A percentile compares a stretch with the other conserved stretches of the same genome.
phyloP scores from a whole-genome alignment of 2,113 vertebrate genomes.

The Neogobius melanostomus region DNA sequence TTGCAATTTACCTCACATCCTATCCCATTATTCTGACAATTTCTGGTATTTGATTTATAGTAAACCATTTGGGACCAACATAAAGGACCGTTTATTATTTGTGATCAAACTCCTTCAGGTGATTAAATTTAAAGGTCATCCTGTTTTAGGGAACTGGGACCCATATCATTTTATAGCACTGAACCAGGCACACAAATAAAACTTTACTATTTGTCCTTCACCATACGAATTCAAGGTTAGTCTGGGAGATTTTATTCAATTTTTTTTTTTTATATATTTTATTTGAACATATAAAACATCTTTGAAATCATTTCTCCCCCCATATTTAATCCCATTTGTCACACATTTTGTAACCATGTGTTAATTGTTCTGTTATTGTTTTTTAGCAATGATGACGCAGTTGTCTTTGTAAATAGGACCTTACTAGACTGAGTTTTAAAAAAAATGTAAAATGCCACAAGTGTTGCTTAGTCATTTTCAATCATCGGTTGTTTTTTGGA shows the following conservation, averaged over 20 bases:
- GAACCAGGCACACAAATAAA: not conserved
- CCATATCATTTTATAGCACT: constrained; percentile 9
- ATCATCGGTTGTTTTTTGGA: not conserved
- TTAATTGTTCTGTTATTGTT: not conserved
- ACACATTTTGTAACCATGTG: not conserved
- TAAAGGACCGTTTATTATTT: not conserved
- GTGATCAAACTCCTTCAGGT: not conserved
- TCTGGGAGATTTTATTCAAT: not conserved
- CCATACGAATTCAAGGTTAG: not conserved
- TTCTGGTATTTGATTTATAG: not conserved
- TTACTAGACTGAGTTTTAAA: not conserved
- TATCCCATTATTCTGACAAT: not conserved
- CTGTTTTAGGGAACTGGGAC: not conserved
- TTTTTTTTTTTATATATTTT: too few relatives aligned
- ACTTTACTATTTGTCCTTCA: constrained; percentile 9
- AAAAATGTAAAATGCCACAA: not conserved
- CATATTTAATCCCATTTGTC: not conserved
- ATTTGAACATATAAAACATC: constrained; percentile 28
- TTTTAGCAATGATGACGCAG: not conserved
- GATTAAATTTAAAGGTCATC: not conserved
- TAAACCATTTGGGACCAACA: not conserved
- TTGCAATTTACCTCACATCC: not conserved
- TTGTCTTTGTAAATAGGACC: not conserved
- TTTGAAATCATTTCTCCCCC: constrained; percentile 1
- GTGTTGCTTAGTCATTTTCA: not conserved